These are phyloP conservation scores for Hartigia nigra DNA, from an alignment of 2,888 invertebrate species.

Conservation along the genomic window DNA sequence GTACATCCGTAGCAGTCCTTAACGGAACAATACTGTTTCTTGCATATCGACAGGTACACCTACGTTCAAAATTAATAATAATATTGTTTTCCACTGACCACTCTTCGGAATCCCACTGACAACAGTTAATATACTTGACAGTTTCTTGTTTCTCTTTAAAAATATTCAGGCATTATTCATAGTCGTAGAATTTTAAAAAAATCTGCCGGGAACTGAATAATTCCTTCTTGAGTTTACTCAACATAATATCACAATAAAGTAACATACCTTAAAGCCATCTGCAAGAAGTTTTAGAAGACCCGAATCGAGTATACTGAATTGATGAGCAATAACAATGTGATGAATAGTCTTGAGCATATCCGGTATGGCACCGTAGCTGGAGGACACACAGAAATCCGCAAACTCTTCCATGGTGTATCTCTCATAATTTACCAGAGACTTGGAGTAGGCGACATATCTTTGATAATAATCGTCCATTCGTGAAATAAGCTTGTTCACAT, in stretches of 20 bases:
- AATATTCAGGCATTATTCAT: neutral
- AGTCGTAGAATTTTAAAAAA: neutral
- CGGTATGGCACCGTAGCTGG: conserved; percentile 74
- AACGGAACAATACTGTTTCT: neutral
- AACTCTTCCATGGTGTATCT: conserved; percentile 77
- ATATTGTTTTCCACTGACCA: too few relatives aligned
- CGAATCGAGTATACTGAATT: conserved; percentile 65
- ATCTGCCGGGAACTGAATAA: neutral
- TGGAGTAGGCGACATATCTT: conserved; percentile 72
- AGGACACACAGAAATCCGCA: conserved; percentile 77
- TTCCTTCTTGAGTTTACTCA: neutral
- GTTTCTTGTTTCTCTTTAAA: too few relatives aligned
- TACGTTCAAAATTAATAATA: too few relatives aligned
- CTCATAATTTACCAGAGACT: conserved; percentile 70
- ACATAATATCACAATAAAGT: neutral
- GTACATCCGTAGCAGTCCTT: neutral
- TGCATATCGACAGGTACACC: neutral
- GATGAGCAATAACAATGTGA: conserved; percentile 70
- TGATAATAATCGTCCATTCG: conserved; percentile 72
- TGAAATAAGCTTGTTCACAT: conserved; percentile 69
- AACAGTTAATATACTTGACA: neutral
- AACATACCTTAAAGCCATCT: conserved; percentile 45
- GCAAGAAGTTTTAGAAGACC: conserved; percentile 64
- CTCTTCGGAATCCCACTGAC: neutral
- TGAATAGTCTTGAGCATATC: conserved; percentile 76